These are phyloP conservation scores for Sarcophaga carnaria DNA, from an alignment of 2,888 invertebrate genomes.

Conservation along the genomic window DNA sequence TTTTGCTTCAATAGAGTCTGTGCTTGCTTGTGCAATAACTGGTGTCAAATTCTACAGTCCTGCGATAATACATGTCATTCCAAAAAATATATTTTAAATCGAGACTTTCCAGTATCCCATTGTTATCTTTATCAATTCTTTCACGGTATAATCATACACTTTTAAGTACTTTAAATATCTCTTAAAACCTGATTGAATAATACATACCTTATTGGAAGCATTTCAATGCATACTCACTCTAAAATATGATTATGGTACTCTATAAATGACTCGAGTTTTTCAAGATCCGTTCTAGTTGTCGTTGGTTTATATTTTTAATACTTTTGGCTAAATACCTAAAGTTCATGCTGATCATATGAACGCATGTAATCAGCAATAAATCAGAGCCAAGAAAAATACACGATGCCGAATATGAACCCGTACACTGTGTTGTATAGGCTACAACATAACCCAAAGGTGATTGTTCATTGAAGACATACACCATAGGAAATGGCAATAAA, in stretches of 20 bases:
- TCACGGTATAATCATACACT: too few species aligned
- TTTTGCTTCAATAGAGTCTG: too few species aligned
- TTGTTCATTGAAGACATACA: conserved; percentile 59
- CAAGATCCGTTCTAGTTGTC: conserved; percentile 66
- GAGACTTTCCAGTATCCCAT: too few species aligned
- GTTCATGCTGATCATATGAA: conserved; percentile 72
- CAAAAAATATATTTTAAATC: too few species aligned
- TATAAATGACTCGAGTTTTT: conserved; percentile 60
- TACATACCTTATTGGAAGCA: too few species aligned
- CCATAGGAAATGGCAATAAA: conserved; percentile 68
- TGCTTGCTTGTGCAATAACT: too few species aligned
- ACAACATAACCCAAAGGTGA: conserved; percentile 35
- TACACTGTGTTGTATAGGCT: conserved; percentile 61
- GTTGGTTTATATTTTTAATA: conserved; percentile 67
- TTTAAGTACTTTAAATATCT: too few species aligned
- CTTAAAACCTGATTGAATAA: too few species aligned
- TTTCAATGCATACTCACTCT: conserved; percentile 54
- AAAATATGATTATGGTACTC: conserved; percentile 70
- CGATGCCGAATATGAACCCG: conserved; percentile 54
- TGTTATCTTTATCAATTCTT: too few species aligned
- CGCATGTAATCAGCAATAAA: conserved; percentile 67
- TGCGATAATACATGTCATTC: too few species aligned
- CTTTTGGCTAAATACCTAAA: conserved; percentile 67
- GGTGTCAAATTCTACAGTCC: too few species aligned
- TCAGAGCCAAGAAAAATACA: conserved; percentile 69